Conservation (phyloP, 2,888 invertebrate genomes). For the Thysanoteuthis rhombus region DNA sequence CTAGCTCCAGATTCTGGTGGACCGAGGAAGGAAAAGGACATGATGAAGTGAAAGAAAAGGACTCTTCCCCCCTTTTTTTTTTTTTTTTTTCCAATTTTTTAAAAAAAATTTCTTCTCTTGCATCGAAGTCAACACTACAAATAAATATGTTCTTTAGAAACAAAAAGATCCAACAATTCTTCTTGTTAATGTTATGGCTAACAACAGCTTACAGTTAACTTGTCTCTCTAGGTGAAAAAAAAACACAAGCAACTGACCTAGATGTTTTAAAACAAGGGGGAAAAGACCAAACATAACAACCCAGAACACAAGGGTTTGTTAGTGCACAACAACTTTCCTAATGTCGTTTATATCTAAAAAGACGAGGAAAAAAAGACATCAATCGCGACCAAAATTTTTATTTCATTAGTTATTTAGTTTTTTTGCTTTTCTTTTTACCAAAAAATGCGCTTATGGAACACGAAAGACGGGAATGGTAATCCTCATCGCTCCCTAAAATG, state of each 20-base stretch:
- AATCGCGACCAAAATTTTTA: background rate
- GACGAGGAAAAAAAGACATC: background rate
- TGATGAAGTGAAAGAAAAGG: background rate
- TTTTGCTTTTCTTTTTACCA: background rate
- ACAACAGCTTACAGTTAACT: background rate
- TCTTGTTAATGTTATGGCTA: background rate
- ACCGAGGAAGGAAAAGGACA: background rate
- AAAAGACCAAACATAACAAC: background rate
- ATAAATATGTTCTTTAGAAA: background rate
- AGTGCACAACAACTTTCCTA: no score
- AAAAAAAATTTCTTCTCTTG: no score
- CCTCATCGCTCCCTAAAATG: conserved; percentile 1
- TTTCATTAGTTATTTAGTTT: background rate
- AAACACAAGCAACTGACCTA: background rate
- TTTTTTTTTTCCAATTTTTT: no score
- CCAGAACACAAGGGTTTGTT: no score
- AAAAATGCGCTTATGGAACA: conserved; percentile 14
- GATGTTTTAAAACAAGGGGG: background rate
- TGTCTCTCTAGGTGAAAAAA: no score
- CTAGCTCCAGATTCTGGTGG: no score
- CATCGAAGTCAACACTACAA: background rate
- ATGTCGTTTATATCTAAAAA: background rate
- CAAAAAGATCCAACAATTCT: background rate
- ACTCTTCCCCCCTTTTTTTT: no score
- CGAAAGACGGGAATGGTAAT: conserved; percentile 20